phyloP scores from a whole-genome alignment of 2,888 invertebrate genomes.

The Hypolimnas misippus region DNA sequence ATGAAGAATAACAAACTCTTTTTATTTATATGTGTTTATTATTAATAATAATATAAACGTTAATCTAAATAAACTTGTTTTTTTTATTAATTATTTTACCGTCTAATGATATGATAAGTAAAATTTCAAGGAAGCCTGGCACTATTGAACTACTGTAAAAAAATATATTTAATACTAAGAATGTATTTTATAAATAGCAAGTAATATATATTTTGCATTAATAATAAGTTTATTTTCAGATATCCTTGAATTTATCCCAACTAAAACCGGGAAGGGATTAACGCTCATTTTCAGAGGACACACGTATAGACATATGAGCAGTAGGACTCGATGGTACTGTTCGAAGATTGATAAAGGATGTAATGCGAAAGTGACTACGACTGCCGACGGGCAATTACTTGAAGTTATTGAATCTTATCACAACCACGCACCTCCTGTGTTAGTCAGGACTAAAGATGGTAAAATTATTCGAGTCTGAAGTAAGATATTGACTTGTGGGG shows the following conservation, averaged over 20 bases:
- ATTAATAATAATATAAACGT: too few species aligned
- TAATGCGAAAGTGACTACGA: slow-evolving; percentile 38
- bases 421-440: slow-evolving; percentile 31
- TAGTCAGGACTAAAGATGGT: slow-evolving; percentile 29
- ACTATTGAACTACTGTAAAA: too few species aligned
- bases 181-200: too few species aligned
- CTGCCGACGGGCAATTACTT: slow-evolving; percentile 28
- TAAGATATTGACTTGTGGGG: too few species aligned
- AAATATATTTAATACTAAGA: too few species aligned
- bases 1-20: too few species aligned
- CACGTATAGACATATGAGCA: slow-evolving; percentile 45
- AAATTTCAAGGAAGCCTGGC: too few species aligned
- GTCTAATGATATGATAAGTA: too few species aligned
- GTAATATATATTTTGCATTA: too few species aligned
- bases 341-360: slow-evolving; percentile 40
- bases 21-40: too few species aligned
- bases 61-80: too few species aligned
- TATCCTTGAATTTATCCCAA: slow-evolving; percentile 41
- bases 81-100: too few species aligned
- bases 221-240: slow-evolving; percentile 21
- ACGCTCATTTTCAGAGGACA: slow-evolving; percentile 45
- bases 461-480: slow-evolving; percentile 22
- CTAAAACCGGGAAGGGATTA: slow-evolving; percentile 41
- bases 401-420: slow-evolving; percentile 29
- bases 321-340: slow-evolving; percentile 43